phyloP scores from a whole-genome alignment of 2,113 vertebrate species.

The Mastomys natalensis region DNA sequence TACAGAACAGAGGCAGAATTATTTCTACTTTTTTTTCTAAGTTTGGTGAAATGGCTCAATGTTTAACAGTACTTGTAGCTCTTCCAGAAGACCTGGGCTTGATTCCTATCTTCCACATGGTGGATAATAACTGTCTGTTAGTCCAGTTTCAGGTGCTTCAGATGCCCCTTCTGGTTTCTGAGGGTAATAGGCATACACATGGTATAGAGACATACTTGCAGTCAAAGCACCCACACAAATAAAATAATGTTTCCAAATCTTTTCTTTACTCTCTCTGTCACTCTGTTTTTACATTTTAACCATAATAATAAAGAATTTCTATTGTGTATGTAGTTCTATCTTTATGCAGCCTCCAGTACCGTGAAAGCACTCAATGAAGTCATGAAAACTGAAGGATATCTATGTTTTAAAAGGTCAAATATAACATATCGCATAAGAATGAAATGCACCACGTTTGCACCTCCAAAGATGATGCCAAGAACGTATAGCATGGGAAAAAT shows the following conservation, averaged over 20 bases:
- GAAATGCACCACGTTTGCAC: background rate
- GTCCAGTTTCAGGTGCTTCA: background rate
- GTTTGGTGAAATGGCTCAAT: background rate
- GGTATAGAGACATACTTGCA: background rate
- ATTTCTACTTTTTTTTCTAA: no score
- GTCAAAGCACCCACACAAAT: background rate
- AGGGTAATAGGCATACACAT: no score
- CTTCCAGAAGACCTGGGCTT: background rate
- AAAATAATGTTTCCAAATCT: background rate
- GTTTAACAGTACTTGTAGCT: background rate
- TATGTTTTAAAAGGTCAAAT: background rate
- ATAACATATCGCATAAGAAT: no score
- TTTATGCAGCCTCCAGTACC: background rate
- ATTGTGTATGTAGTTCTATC: background rate
- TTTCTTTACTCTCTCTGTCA: fast-evolving
- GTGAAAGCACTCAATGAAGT: background rate
- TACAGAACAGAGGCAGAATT: background rate
- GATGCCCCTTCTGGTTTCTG: background rate
- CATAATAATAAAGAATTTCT: background rate
- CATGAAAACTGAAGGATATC: background rate
- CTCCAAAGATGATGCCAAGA: background rate
- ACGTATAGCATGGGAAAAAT: background rate
- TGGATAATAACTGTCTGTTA: background rate
- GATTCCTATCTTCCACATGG: background rate
- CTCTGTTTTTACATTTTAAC: background rate